Percentiles rank a stretch among this genome's conserved stretches.
Conservation (phyloP, 2,113 vertebrate genomes). For the Rana temporaria region DNA sequence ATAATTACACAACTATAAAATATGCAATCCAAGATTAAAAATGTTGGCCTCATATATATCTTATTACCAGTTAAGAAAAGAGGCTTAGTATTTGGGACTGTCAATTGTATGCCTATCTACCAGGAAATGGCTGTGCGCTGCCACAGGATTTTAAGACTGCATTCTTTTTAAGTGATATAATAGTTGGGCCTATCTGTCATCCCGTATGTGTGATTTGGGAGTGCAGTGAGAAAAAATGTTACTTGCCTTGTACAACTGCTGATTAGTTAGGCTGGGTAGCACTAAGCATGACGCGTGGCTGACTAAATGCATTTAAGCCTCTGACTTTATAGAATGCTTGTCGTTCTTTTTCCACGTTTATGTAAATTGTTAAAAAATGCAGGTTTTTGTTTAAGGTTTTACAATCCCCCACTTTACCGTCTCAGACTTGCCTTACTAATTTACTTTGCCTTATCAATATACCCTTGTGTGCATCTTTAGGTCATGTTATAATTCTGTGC, state of each 20-base stretch:
- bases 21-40: conserved; percentile 36
- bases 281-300: background rate
- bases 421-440: too few species aligned
- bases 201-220: conserved; percentile 31
- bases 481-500: too few species aligned
- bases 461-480: too few species aligned
- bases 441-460: too few species aligned
- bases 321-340: too few species aligned
- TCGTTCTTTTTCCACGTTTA: too few species aligned
- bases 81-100: conserved; percentile 27
- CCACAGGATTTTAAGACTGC: conserved; percentile 41
- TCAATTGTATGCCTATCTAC: conserved; percentile 50
- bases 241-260: background rate
- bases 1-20: conserved; percentile 29
- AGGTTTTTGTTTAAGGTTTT: too few species aligned
- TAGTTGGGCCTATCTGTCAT: conserved; percentile 16
- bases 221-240: conserved; percentile 31
- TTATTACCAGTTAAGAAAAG: conserved; percentile 12
- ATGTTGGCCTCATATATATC: conserved; percentile 10
- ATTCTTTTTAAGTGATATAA: conserved; percentile 52
- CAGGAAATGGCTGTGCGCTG: conserved; percentile 51
- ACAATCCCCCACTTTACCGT: too few species aligned
- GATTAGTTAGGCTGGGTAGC: conserved; percentile 4
- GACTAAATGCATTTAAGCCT: background rate
- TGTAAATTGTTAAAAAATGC: too few species aligned